Evolutionary conservation across 2,113 vertebrate genomes (phyloP).

Genomic region (Aphelocoma coerulescens): DNA sequence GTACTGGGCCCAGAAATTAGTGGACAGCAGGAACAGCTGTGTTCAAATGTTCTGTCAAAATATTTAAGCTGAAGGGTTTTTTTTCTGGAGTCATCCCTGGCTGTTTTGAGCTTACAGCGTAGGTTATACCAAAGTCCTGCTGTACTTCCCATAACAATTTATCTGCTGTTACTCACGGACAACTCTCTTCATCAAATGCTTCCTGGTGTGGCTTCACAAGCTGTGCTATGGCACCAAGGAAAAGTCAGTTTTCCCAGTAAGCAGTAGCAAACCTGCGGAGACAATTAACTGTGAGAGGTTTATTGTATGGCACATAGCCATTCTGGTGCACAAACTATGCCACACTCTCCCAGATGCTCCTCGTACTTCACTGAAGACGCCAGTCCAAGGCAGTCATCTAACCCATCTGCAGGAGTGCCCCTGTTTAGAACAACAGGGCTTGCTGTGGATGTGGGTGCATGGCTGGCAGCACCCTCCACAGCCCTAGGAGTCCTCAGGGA

Average conservation of each 20-base stretch:
- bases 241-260: not conserved
- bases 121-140: not conserved
- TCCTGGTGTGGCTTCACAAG: not conserved
- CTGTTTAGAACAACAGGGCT: not conserved
- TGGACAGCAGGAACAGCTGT: not conserved
- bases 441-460: fast-evolving
- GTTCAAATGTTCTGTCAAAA: not conserved
- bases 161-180: not conserved
- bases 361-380: not conserved
- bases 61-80: not conserved
- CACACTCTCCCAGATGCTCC: not conserved
- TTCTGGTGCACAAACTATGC: not conserved
- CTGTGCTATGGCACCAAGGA: not conserved
- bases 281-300: not conserved
- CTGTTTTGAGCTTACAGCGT: not conserved
- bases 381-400: not conserved
- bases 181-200: not conserved
- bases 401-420: not conserved
- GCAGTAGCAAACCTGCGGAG: not conserved
- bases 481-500: fast-evolving
- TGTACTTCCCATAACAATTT: not conserved
- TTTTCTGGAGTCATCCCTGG: not conserved
- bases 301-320: not conserved
- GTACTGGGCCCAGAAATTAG: not conserved
- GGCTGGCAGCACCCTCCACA: not conserved